These are phyloP conservation scores for Telenomus remus DNA, from an alignment of 1,140 invertebrate genomes.

Conservation along the genomic window DNA sequence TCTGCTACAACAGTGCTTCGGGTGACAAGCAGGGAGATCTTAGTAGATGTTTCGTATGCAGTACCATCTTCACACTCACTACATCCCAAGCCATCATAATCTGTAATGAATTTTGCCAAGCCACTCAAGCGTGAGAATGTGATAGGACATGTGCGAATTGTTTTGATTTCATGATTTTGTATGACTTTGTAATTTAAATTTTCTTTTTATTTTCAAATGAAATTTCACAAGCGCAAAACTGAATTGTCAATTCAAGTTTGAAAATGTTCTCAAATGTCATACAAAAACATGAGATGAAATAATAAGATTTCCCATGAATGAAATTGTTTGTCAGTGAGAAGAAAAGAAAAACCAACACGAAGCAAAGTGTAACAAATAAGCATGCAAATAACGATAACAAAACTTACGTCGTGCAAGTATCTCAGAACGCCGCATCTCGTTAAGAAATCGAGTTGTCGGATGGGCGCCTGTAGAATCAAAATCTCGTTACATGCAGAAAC, in stretches of 20 bases:
- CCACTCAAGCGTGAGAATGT: slow-evolving; percentile 48
- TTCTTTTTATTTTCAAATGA: not conserved
- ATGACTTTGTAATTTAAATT: no score
- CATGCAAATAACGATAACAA: slow-evolving; percentile 15
- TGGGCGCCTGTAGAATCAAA: slow-evolving; percentile 62
- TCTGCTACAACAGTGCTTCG: slow-evolving; percentile 54
- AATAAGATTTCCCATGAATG: no score
- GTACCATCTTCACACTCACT: slow-evolving; percentile 36
- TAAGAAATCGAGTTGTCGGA: slow-evolving; percentile 68
- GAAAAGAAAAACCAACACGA: not conserved
- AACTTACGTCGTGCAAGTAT: slow-evolving; percentile 65
- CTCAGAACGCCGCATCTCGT: slow-evolving; percentile 68
- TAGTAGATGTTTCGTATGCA: slow-evolving; percentile 26
- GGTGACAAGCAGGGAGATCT: slow-evolving; percentile 57
- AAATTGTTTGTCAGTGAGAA: no score
- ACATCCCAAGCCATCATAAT: slow-evolving; percentile 62
- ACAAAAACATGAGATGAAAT: no score
- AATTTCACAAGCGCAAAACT: no score
- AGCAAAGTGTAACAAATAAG: not conserved
- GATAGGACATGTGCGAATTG: not conserved
- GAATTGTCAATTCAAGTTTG: no score
- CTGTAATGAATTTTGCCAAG: slow-evolving; percentile 68
- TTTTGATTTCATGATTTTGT: not conserved
- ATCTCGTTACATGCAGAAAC: slow-evolving; percentile 55
- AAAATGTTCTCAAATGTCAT: no score